Base-by-base conservation (phyloP, 2,888 invertebrate genomes). In the Agriopis marginaria region DNA sequence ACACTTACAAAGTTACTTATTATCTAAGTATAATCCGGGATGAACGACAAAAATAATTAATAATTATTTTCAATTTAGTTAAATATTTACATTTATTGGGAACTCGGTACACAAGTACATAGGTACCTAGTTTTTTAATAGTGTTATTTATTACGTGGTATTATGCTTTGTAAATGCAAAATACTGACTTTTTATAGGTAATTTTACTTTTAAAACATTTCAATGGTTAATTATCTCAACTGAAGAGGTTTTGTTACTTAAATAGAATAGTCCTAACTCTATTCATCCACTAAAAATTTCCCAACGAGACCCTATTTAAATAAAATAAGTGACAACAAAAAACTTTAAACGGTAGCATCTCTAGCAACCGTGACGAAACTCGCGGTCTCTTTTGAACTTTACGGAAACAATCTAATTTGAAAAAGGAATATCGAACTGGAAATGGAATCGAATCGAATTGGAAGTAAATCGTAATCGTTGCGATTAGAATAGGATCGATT, bases 361-460 rank as follows among this genome's bases (percentile, higher is more conserved):
- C 17, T 32, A 56, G 45, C 85, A 82, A 82, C 89, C 88, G 84
- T 91, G 90, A 88, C 89, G 84, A 88, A 90, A 86, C 82, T 80
- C 77, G 73, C 80, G 80, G 80, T 70, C 75, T 74, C 83, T 79
- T 89, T 89, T 91, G 86, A 89, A 80, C 78, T 79, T 68, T 80
- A 87, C 79, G 82, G 82, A 82, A 84, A 84, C 86, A 87, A 87
- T 87, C 83, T 87, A 82, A 84, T 64, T 64, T 53, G 39, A 60
- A 68, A 68, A 61, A 44, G 61, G 64, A 63, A 49, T 40, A 59
- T 47, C 61, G 64, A 17, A 61, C 61, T 81, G 82, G 81, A 86
- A 86, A 89, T 86, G 85, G 87, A 89, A 88, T 73, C 89, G 88
- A 86, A 88, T 86, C 86, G 84, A 79, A 77, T 80, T 79, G 81